Evolutionary conservation across 1,140 invertebrate species (phyloP), one percentile per base, ranked within the genome.

Genomic region (Papilio helenus): DNA sequence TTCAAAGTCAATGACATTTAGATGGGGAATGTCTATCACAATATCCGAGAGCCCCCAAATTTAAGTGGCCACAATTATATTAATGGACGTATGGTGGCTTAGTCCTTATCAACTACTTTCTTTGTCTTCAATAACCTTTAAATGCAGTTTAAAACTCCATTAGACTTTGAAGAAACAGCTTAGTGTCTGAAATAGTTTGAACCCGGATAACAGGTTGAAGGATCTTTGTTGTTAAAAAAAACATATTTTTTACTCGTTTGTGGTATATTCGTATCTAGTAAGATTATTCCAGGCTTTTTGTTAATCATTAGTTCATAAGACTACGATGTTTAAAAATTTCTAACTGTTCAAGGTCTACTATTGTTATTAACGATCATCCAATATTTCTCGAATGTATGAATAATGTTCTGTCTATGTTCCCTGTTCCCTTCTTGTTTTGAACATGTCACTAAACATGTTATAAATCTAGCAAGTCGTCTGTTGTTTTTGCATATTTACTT

Each of bases 41-140:
- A 87, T 89, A 83, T 85, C 34, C 82, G 72, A 65, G 79, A 77
- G 82, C 61, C 73, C 81, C 83, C 76, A 81, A 81, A 82, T 79
- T 84, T 80, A 83, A 87, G 80, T 83, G 82, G 79, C 42, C 58
- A 78, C 77, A 88, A 90, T 89, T 89, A 85, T 84, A 23, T 88
- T 89, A 86, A 88, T 87, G 81, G 82, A 79, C 80, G 55, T 49
- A 44, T 49, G 49, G 10, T 23, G 61, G 20, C 23, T 61, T 80
- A 79, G 44, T 55, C 72, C 78, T 74, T 20, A 23, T 68, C 61
- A 29, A 58, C 55, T 8, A 23, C n/a, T 58, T 58, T 58, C 26
- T 68, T 29, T 68, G 26, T 12, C 58, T 68, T 29, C 26, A 29
- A 34, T 68, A 65, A 29, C 14, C 7, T 29, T 68, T 7, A 68